Base-by-base conservation (phyloP, 2,113 vertebrate genomes). In the Verasper variegatus region DNA sequence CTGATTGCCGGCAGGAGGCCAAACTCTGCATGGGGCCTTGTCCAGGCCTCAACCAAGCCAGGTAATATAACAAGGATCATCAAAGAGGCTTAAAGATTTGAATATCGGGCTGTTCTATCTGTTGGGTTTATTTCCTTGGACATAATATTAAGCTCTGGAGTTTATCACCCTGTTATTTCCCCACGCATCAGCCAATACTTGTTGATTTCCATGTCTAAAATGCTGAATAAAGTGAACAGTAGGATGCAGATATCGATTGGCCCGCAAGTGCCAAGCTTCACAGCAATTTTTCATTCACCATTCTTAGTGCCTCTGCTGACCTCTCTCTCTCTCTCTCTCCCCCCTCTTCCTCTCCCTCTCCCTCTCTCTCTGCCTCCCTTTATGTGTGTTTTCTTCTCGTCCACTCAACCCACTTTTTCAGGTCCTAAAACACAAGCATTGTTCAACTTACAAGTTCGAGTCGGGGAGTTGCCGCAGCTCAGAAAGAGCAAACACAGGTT, bases 1-100 rank as follows among this genome's bases (percentile, higher is more conserved):
- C 88, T 99, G 10, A 98, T 99, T 82, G 95, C 96, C 0, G 98
- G 98, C 72, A 95, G 97, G 86, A 94, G 97, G 83, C 95, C 93
- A 54, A 97, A 95, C 57, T 97, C 96, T 4, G 95, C 97, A 35
- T 99, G 97, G 97, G 95, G 95, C 0, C 92, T 99, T 66, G 95
- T 99, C 70, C 97, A 97, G 92, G 96, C 97, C 0, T 97, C 97
- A 0, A 95, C 96, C 55, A 96, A 93, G 82, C 92, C 95, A 92
- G 97, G 98, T 98, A 91, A 14, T 20, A 26, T 26, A 20, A 15
- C 15, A 45, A 40, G 56, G 21, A 24, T 35, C 15, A 1, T 4
- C 17, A 51, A 1, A 51, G 47, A 18, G 18, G 47, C 5, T 51
- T 67, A 31, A 67, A 35, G 14, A 55, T 61, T 68, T 31, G 27